Percentiles rank a stretch among this genome's conserved stretches.
Evolutionary conservation across 2,113 vertebrate species (phyloP).

Genomic region (Turdus rufiventris): DNA sequence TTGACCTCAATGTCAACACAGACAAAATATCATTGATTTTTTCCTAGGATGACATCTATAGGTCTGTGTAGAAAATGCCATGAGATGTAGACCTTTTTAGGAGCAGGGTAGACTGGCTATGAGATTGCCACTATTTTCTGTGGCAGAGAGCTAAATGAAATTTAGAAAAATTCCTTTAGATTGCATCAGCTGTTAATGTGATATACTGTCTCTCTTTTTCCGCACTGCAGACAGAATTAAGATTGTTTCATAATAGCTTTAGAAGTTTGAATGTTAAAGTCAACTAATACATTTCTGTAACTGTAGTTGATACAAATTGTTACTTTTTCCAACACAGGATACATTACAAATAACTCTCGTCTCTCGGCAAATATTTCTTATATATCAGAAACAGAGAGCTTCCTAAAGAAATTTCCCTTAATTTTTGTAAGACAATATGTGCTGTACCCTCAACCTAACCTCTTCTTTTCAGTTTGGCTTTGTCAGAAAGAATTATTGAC

Average conservation of each 20-base stretch:
- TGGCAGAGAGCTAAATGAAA: not conserved
- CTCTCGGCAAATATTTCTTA: not conserved
- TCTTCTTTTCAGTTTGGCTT: constrained; percentile 4
- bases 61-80: not conserved
- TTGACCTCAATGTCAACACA: not conserved
- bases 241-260: not conserved
- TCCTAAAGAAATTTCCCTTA: constrained; percentile 4
- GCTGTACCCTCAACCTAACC: not conserved
- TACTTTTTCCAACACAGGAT: not conserved
- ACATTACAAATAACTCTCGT: not conserved
- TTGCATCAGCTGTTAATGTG: not conserved
- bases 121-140: not conserved
- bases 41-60: not conserved
- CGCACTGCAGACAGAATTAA: not conserved
- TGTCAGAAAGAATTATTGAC: constrained; percentile 42
- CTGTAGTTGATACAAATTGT: not conserved
- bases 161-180: not conserved
- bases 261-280: not conserved
- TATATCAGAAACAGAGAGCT: not conserved
- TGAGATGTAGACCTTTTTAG: not conserved
- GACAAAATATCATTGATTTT: not conserved
- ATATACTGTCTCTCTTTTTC: not conserved
- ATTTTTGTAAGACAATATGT: not conserved
- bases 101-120: not conserved
- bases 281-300: not conserved